These are phyloP conservation scores for Andricus grossulariae DNA, from an alignment of 1,140 invertebrate species.

Conservation along the genomic window DNA sequence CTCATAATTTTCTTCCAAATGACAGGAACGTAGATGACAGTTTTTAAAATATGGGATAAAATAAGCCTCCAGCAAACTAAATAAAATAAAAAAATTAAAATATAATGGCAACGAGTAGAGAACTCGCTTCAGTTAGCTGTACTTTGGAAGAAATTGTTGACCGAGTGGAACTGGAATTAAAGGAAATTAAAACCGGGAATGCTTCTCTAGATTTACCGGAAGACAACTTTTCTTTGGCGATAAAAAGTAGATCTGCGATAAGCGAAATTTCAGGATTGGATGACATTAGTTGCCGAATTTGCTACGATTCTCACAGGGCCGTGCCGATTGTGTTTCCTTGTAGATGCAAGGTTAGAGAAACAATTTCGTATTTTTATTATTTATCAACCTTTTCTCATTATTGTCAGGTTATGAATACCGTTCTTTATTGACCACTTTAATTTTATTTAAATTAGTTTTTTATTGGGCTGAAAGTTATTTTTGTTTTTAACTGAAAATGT, in stretches of 20 bases:
- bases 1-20: no score
- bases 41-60: no score
- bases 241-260: slow-evolving; percentile 37
- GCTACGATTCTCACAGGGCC: slow-evolving; percentile 58
- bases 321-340: slow-evolving; percentile 61
- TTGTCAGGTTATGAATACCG: background rate
- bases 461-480: no score
- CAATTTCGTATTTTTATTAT: slow-evolving; percentile 32
- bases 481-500: no score
- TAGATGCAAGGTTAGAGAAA: slow-evolving; percentile 61
- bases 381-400: background rate
- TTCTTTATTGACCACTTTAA: background rate
- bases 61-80: background rate
- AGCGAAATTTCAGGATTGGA: slow-evolving; percentile 47
- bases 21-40: no score
- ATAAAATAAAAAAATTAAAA: background rate
- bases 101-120: background rate
- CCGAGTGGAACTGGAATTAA: slow-evolving; percentile 48
- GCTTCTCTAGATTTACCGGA: background rate
- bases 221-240: slow-evolving; percentile 22
- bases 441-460: no score
- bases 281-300: slow-evolving; percentile 63
- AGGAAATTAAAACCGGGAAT: slow-evolving; percentile 33
- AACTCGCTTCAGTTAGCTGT: slow-evolving; percentile 38
- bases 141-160: slow-evolving; percentile 55